phyloP scores from a whole-genome alignment of 2,797 vertebrate genomes.

The Arctocebus calabarensis region DNA sequence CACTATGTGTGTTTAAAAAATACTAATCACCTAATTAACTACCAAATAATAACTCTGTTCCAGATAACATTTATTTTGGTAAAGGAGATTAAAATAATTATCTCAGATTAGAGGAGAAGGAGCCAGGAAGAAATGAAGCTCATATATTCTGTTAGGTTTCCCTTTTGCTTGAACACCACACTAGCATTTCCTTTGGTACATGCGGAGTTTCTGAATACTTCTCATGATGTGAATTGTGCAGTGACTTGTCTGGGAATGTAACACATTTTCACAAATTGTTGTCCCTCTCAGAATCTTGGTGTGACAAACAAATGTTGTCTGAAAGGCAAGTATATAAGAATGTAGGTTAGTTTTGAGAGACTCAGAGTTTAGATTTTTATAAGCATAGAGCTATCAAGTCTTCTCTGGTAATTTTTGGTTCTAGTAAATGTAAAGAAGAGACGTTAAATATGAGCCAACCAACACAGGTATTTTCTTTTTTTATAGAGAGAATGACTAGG shows the following conservation, averaged over 20 bases:
- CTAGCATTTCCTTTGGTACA: not conserved
- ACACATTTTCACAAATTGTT: not conserved
- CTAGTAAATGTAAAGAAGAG: not conserved
- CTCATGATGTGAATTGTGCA: not conserved
- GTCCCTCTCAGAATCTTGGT: not conserved
- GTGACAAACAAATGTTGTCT: not conserved
- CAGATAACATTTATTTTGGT: slow-evolving; percentile 61
- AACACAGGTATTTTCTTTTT: not conserved
- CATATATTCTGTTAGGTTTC: not conserved
- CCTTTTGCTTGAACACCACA: not conserved
- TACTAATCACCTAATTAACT: slow-evolving; percentile 69
- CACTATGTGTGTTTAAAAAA: slow-evolving; percentile 68
- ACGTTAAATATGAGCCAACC: not conserved
- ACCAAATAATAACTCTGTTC: slow-evolving; percentile 44
- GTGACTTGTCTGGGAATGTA: not conserved
- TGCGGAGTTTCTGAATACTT: not conserved
- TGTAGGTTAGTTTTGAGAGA: not conserved
- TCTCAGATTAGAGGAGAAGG: not conserved
- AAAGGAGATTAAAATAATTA: slow-evolving; percentile 56
- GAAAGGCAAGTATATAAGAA: not conserved
- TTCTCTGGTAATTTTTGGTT: not conserved
- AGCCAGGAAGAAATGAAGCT: not conserved
- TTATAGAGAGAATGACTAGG: not conserved
- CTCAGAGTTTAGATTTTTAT: not conserved
- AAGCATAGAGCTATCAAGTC: not conserved